Evolutionary conservation across 2,888 invertebrate genomes (phyloP), one percentile per base, ranked within the genome.

Genomic region (Volucella inanis): DNA sequence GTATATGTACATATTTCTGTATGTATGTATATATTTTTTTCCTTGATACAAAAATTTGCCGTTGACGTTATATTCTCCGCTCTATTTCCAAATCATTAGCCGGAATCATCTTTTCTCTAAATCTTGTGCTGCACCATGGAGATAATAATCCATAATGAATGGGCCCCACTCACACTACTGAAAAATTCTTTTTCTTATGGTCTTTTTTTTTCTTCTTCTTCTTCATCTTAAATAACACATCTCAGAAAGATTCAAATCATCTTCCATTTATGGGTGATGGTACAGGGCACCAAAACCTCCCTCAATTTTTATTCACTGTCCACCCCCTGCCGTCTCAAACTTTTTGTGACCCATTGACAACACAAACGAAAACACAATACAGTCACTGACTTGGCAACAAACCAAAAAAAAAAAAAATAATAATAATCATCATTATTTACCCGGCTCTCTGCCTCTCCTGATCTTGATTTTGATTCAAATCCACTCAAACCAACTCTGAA

Each of bases 331-430:
- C 41, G 4, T 3, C 22, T 2, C 62, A 31, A 59, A n/a, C 12
- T 8, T 49, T 54, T 47, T 43, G 22, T 54, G 22, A 12, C 12
- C n/a, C 1, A 12, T 18, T 31, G 9, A 49, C 50, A 43, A 49
- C 52, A 61, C 52, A 49, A 81, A 59, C 52, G 59, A 71, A 71
- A 81, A 77, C 65, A 77, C 77, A 82, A 82, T 77, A 77, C 77
- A 65, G 57, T 72, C 77, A 77, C 71, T 82, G 82, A 82, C 82
- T 77, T 82, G 82, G 77, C 82, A 82, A 72, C 71, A 67, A 82
- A 61, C 64, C 54, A 50, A 76, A 38, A 47, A 61, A 82, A 71
- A n/a, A 67, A 75, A 64, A 55, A 62, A 55, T 31, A 22, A 6
- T 38, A 72, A 72, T 64, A 71, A 79, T 72, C 74, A 78, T 72